phyloP scores from a whole-genome alignment of 2,888 invertebrate species.

The Noctua pronuba region DNA sequence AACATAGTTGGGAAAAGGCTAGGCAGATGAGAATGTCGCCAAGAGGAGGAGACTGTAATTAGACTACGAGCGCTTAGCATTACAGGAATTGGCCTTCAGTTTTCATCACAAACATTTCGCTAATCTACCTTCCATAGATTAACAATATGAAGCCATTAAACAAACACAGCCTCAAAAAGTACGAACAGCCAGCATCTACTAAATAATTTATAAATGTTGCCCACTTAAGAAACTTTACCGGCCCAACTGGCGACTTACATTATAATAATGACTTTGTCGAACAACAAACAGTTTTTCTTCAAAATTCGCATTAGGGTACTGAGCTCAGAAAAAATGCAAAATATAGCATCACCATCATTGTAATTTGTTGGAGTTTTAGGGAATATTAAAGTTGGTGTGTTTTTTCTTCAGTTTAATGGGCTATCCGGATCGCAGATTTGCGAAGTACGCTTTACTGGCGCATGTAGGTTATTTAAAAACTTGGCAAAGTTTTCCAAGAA shows the following conservation, averaged over 20 bases:
- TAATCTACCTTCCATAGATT: constrained; percentile 49
- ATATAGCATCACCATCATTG: constrained; percentile 32
- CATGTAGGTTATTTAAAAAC: neutral
- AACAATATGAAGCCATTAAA: constrained; percentile 63
- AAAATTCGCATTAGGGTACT: constrained; percentile 84
- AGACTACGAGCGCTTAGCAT: neutral
- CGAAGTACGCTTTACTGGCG: neutral
- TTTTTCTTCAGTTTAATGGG: neutral
- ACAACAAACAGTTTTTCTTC: constrained; percentile 81
- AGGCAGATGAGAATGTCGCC: too few species aligned
- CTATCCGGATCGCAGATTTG: neutral
- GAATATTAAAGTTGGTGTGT: constrained; percentile 27
- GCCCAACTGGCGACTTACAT: constrained; percentile 86
- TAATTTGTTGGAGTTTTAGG: constrained; percentile 42
- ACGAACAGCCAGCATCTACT: constrained; percentile 60
- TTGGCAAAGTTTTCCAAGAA: neutral
- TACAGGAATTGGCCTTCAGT: neutral
- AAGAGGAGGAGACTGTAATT: neutral
- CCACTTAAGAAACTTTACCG: constrained; percentile 70
- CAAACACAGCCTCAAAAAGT: constrained; percentile 57
- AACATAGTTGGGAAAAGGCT: neutral
- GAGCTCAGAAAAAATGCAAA: constrained; percentile 71
- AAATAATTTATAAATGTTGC: constrained; percentile 71
- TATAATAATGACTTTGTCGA: constrained; percentile 85
- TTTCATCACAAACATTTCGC: neutral